phyloP scores from a whole-genome alignment of 2,113 vertebrate species.

The Takifugu bimaculatus region DNA sequence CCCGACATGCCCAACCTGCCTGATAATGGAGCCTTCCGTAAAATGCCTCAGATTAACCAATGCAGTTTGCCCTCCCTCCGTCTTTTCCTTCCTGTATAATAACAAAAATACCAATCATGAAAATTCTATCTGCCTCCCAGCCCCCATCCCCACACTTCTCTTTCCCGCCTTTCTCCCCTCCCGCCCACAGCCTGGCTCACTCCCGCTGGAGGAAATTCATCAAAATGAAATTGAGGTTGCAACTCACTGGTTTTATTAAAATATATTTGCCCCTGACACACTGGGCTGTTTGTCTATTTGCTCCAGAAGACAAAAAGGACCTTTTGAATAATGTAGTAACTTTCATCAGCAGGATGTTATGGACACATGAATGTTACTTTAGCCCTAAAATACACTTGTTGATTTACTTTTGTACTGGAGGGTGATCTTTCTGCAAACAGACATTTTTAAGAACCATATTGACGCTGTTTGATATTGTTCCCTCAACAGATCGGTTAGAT shows the following conservation, averaged over 20 bases:
- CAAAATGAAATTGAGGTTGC: slow-evolving; percentile 98
- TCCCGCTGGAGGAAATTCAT: slow-evolving; percentile 94
- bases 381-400: slow-evolving; percentile 50
- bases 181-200: slow-evolving; percentile 63
- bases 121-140: slow-evolving; percentile 89
- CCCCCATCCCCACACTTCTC: slow-evolving; percentile 67
- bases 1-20: slow-evolving; percentile 64
- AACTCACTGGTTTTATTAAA: slow-evolving; percentile 99
- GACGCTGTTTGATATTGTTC: no score
- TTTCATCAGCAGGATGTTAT: slow-evolving; percentile 30
- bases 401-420: not conserved
- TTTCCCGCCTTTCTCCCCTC: slow-evolving; percentile 42
- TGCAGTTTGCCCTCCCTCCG: slow-evolving; percentile 55
- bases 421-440: no score
- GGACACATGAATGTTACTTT: slow-evolving; percentile 7
- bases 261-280: slow-evolving; percentile 79
- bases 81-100: slow-evolving; percentile 73
- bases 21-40: slow-evolving; percentile 62
- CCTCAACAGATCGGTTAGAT: no score
- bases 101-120: slow-evolving; percentile 79
- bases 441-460: no score
- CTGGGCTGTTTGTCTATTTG: slow-evolving; percentile 39
- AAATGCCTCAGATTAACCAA: slow-evolving; percentile 70
- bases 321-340: slow-evolving; percentile 48
- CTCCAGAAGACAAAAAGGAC: slow-evolving; percentile 49